phyloP scores from a whole-genome alignment of 2,113 vertebrate genomes.

The Micronisus gabar region DNA sequence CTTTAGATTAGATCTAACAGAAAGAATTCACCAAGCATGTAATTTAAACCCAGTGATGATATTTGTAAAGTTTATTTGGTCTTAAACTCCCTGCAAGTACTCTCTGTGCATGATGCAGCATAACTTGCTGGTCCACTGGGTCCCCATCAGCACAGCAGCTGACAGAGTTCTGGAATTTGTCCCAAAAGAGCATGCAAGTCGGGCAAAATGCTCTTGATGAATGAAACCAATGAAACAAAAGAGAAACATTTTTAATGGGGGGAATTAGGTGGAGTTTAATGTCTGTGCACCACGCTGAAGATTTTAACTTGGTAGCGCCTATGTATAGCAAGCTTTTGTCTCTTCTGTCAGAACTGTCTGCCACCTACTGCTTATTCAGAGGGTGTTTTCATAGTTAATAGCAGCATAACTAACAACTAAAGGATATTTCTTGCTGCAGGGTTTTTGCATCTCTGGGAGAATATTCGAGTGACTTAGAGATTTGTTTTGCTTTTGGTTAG shows the following conservation, averaged over 20 bases:
- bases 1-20: constrained; percentile 19
- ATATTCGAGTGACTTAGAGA: not conserved
- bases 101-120: not conserved
- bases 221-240: not conserved
- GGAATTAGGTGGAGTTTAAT: not conserved
- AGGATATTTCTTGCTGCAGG: constrained; percentile 12
- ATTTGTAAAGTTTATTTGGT: constrained; percentile 18
- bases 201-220: not conserved
- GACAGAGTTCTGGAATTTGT: not conserved
- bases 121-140: not conserved
- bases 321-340: constrained; percentile 3
- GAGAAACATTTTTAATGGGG: not conserved
- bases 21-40: not conserved
- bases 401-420: constrained; percentile 24
- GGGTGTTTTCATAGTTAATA: constrained; percentile 27
- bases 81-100: not conserved
- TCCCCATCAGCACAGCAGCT: not conserved
- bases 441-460: not conserved
- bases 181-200: not conserved
- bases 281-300: not conserved
- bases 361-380: constrained; percentile 40
- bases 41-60: not conserved
- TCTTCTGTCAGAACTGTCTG: constrained; percentile 13
- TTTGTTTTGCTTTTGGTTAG: constrained; percentile 20
- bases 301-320: not conserved